Percentiles rank a stretch among this genome's conserved stretches.
phyloP scores from a whole-genome alignment of 2,888 invertebrate genomes.

The Hirtodrosophila duncani region DNA sequence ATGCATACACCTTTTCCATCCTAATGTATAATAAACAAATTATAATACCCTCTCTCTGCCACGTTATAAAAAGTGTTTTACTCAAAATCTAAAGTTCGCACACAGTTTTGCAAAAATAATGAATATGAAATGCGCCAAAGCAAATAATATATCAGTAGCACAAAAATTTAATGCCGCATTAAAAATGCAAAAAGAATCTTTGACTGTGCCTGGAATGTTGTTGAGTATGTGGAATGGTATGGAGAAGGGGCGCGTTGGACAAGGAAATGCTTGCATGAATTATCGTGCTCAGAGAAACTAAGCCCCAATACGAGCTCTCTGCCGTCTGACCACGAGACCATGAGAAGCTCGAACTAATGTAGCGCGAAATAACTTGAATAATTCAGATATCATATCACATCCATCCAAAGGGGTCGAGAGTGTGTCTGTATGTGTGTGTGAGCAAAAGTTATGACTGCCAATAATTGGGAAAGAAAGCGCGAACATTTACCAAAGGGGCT shows the following conservation, averaged over 20 bases:
- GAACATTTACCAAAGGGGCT: conserved; percentile 38
- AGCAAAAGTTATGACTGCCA: conserved; percentile 39
- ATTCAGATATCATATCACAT: conserved; percentile 44
- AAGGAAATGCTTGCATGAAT: conserved; percentile 41
- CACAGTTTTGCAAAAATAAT: conserved; percentile 46
- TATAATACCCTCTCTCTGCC: no score
- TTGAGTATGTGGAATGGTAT: conserved; percentile 31
- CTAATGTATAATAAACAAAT: no score
- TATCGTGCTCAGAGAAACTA: conserved; percentile 44
- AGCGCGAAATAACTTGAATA: conserved; percentile 68
- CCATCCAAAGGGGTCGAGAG: conserved; percentile 15
- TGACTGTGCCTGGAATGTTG: conserved; percentile 10
- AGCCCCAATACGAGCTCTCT: conserved; percentile 8
- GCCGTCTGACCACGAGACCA: neutral
- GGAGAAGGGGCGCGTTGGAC: conserved; percentile 2
- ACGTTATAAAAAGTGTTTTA: no score
- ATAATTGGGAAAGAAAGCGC: conserved; percentile 36
- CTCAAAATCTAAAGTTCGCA: no score
- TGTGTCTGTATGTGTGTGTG: conserved; percentile 22
- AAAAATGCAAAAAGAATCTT: conserved; percentile 29
- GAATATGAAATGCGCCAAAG: conserved; percentile 42
- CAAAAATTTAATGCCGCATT: conserved; percentile 45
- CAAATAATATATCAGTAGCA: conserved; percentile 52
- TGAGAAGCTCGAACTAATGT: conserved; percentile 48
- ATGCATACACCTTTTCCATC: no score